Base-by-base conservation (phyloP, 2,888 invertebrate species). In the Ophion obscuratus region DNA sequence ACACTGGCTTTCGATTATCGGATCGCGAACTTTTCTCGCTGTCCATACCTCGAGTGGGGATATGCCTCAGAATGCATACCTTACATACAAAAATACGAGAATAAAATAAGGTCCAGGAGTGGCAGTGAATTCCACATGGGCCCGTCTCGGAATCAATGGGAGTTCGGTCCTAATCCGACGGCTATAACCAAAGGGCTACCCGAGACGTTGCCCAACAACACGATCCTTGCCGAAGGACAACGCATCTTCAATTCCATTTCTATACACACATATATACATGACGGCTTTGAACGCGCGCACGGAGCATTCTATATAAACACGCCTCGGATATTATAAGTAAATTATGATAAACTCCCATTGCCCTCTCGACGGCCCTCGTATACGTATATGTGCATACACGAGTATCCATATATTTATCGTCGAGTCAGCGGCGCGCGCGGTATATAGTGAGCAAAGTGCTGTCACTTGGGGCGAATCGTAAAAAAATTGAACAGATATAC, bases 1-100 rank as follows among this genome's bases (percentile, higher is more conserved):
- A 40, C 81, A 81, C 83, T 80, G 80, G 61, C 9, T 77, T 86
- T 88, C 83, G 87, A 88, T 88, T 88, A 88, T 80, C 81, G 86
- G 77, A 57, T n/a, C 61, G 14, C 71, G 14, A 17, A 57, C 70
- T 79, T 70, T 53, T 59, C 20, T 20, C 57, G 31, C 47, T 20
- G 24, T 40, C 7, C 40, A 9, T 40, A 40, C 7, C 7, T 40
- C 7, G 4, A 40, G 1, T 6, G 40, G 1, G 40, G 40, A 9
- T 1, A 40, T 40, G 40, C 40, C 40, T 40, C 40, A 40, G 40
- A 40, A 40, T 40, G 40, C 6, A 40, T 9, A 40, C 40, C 6
- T 1, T 40, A 9, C 5, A 40, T 7, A 6, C 40, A 40, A 40
- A 40, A 40, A 40, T 40, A 40, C 31, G 31, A 4, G 40, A 40